Conservation (phyloP, 2,797 vertebrate genomes). For the Lacerta bilineata region DNA sequence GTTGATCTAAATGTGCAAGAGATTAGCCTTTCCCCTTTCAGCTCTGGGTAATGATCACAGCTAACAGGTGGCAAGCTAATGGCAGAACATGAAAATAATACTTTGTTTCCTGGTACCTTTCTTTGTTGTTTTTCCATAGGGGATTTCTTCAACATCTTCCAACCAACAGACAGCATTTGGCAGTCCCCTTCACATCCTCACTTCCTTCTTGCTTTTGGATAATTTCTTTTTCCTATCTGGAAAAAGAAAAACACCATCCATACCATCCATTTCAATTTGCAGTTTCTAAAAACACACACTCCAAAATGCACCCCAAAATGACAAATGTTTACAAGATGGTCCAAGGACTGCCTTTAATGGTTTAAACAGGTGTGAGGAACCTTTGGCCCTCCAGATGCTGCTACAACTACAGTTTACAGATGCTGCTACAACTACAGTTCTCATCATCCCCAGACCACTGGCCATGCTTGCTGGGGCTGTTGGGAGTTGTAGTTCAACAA, state of each 20-base stretch:
- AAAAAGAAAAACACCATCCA: conserved; percentile 1
- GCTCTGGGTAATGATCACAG: conserved; percentile 91
- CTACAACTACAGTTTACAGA: too few species aligned
- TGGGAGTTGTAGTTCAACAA: too few species aligned
- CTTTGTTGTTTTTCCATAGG: conserved; percentile 79
- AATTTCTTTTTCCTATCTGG: conserved; percentile 69
- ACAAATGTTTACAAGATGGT: too few species aligned
- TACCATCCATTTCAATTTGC: too few species aligned
- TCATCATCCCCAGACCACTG: too few species aligned
- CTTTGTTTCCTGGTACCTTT: conserved; percentile 88
- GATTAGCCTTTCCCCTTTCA: conserved; percentile 84
- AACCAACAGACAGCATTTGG: conserved; percentile 65
- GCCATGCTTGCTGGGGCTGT: too few species aligned
- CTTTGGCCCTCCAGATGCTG: too few species aligned
- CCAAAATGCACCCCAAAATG: too few species aligned
- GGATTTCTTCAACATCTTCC: conserved; percentile 78
- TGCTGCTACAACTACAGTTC: too few species aligned
- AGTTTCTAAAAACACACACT: too few species aligned
- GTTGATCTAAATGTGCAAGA: conserved; percentile 81
- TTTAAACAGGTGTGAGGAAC: too few species aligned
- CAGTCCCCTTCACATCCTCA: conserved; percentile 7
- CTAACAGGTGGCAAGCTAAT: conserved; percentile 97
- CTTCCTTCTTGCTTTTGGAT: conserved; percentile 50
- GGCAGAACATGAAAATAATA: conserved; percentile 92
- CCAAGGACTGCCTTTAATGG: too few species aligned